A percentile compares a stretch with the other conserved stretches of the same genome.
These are phyloP conservation scores for Mimumesa dahlbomi DNA, from an alignment of 2,888 invertebrate genomes.

Conservation along the genomic window DNA sequence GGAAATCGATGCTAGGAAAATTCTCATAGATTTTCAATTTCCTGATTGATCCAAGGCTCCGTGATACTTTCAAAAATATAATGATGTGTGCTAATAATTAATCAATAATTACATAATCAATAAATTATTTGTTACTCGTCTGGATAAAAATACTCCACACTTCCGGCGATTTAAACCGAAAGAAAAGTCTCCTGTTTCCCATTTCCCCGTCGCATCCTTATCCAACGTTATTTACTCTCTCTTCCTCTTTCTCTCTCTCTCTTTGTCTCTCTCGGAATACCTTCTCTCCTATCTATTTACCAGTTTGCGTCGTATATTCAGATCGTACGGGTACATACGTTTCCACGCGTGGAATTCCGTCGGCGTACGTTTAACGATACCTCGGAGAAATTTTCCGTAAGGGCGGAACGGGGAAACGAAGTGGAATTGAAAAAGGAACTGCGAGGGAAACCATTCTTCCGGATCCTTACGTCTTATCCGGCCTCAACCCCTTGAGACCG, in stretches of 20 bases:
- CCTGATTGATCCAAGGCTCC: no score
- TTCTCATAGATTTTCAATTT: no score
- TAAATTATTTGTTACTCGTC: no score
- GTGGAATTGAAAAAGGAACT: slow-evolving; percentile 13
- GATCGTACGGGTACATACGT: slow-evolving; percentile 1
- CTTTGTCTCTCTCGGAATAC: background rate
- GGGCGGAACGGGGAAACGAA: slow-evolving; percentile 13
- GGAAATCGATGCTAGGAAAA: no score
- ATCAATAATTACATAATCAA: no score
- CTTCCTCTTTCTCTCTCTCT: background rate
- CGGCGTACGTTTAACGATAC: slow-evolving; percentile 49
- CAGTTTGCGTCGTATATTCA: slow-evolving; percentile 29
- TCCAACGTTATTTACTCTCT: slow-evolving; percentile 24
- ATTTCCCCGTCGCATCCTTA: no score
- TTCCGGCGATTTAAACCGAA: no score
- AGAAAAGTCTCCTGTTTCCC: no score
- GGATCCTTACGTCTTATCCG: slow-evolving; percentile 19
- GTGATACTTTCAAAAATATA: no score
- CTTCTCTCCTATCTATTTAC: slow-evolving; percentile 27
- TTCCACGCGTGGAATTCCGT: slow-evolving; percentile 6
- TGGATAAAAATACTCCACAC: no score
- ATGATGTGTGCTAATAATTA: no score
- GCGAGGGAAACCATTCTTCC: slow-evolving; percentile 19
- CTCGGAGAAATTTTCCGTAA: slow-evolving; percentile 58
- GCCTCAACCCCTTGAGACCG: slow-evolving; percentile 6